These are phyloP conservation scores for Paedocypris sp. DNA, from an alignment of 2,113 vertebrate genomes.

Conservation along the genomic window DNA sequence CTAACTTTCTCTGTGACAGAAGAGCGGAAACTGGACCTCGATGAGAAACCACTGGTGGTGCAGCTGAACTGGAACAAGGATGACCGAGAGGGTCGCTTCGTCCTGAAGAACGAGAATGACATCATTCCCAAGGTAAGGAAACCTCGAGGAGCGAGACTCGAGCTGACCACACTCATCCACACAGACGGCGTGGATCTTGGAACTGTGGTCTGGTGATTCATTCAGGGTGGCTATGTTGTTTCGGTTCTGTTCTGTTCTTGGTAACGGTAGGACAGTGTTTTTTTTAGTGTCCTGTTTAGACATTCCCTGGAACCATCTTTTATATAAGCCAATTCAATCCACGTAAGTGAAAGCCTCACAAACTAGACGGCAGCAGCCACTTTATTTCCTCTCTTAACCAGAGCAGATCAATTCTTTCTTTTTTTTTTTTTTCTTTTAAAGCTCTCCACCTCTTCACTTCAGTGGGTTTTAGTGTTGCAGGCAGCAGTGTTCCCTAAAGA, in stretches of 20 bases:
- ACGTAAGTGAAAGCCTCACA: not conserved
- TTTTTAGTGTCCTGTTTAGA: not conserved
- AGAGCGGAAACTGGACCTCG: slow-evolving; percentile 95
- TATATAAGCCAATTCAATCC: not conserved
- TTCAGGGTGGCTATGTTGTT: not conserved
- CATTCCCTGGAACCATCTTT: not conserved
- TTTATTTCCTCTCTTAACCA: slow-evolving; percentile 16
- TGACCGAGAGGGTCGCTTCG: slow-evolving; percentile 91
- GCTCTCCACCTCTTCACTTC: slow-evolving; percentile 5
- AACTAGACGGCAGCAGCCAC: slow-evolving; percentile 13
- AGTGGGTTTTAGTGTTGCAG: not conserved
- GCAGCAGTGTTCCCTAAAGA: slow-evolving; percentile 3
- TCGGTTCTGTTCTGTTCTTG: not conserved
- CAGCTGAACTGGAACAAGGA: slow-evolving; percentile 99
- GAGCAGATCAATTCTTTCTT: not conserved
- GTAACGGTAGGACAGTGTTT: not conserved
- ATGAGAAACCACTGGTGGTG: slow-evolving; percentile 95
- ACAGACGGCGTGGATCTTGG: not conserved
- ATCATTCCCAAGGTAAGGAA: slow-evolving; percentile 75
- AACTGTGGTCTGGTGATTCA: not conserved
- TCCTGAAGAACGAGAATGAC: slow-evolving; percentile 98
- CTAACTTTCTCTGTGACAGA: slow-evolving; percentile 58
- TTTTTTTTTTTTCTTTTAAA: not conserved
- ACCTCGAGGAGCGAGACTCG: not conserved
- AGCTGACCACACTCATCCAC: not conserved